Evolutionary conservation across 2,113 vertebrate genomes (phyloP).

Genomic region (Hippocampus abdominalis): DNA sequence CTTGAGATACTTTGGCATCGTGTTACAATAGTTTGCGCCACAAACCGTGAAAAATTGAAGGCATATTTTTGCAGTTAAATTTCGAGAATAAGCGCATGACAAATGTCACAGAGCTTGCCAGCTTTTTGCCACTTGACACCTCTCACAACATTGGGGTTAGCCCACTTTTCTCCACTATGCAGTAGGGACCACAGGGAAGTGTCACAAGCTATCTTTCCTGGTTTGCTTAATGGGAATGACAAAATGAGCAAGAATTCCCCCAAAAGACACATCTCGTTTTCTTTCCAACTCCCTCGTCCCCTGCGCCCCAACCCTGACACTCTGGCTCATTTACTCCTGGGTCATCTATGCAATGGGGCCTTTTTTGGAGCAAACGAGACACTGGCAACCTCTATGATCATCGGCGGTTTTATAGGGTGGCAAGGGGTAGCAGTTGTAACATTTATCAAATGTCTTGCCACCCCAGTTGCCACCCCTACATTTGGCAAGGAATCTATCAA

Average conservation of each 20-base stretch:
- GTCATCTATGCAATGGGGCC: not conserved
- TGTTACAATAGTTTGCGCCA: no score
- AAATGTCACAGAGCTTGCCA: slow-evolving; percentile 16
- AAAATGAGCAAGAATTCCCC: slow-evolving; percentile 18
- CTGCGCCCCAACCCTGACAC: not conserved
- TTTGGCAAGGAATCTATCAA: no score
- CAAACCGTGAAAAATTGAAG: not conserved
- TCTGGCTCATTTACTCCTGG: slow-evolving; percentile 25
- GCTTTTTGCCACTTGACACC: slow-evolving; percentile 23
- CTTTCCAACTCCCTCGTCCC: not conserved
- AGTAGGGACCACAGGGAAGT: slow-evolving; percentile 43
- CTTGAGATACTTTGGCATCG: no score
- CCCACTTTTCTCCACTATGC: slow-evolving; percentile 30
- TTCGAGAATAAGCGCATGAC: slow-evolving; percentile 1
- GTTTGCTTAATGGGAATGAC: slow-evolving; percentile 8
- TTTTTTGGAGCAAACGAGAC: slow-evolving; percentile 32
- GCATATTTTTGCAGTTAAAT: not conserved
- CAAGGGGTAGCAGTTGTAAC: no score
- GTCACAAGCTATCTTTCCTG: slow-evolving; percentile 32
- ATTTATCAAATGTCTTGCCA: not conserved
- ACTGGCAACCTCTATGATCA: slow-evolving; percentile 22
- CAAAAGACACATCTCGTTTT: not conserved
- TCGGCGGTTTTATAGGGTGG: no score
- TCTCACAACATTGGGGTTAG: slow-evolving; percentile 34
- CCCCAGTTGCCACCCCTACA: not conserved